These are phyloP conservation scores for Andrena praecox DNA, from an alignment of 2,888 invertebrate species.

Conservation along the genomic window DNA sequence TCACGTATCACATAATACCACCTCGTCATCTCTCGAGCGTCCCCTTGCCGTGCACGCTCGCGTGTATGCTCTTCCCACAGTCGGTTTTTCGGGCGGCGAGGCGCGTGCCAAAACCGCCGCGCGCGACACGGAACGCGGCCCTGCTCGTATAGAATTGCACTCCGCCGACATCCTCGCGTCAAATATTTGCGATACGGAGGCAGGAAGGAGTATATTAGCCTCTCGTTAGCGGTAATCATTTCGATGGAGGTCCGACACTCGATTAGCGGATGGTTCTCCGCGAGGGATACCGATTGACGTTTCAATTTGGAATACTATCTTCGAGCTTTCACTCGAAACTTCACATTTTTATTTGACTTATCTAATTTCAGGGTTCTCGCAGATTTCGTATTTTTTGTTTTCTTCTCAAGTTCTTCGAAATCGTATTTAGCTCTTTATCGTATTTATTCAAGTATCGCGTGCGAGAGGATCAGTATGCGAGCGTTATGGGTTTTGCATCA, in stretches of 20 bases:
- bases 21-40: slow-evolving; percentile 58
- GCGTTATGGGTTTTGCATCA: slow-evolving; percentile 31
- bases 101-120: slow-evolving; percentile 40
- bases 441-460: not conserved
- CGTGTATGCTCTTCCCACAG: slow-evolving; percentile 81
- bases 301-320: too few species aligned
- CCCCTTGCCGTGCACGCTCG: slow-evolving; percentile 26
- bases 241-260: not conserved
- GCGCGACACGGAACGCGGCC: slow-evolving; percentile 46
- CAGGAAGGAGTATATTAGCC: slow-evolving; percentile 24
- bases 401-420: not conserved
- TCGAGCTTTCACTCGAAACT: too few species aligned
- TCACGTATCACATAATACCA: slow-evolving; percentile 75
- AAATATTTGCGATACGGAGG: slow-evolving; percentile 60
- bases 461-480: not conserved
- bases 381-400: too few species aligned
- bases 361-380: too few species aligned
- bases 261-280: not conserved
- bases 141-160: slow-evolving; percentile 61
- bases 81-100: slow-evolving; percentile 64
- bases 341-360: too few species aligned
- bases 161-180: slow-evolving; percentile 30
- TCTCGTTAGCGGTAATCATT: slow-evolving; percentile 31
- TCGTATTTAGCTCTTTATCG: not conserved
- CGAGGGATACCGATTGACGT: too few species aligned